Evolutionary conservation across 2,797 vertebrate species (phyloP).

Genomic region (Gallinago stenura): DNA sequence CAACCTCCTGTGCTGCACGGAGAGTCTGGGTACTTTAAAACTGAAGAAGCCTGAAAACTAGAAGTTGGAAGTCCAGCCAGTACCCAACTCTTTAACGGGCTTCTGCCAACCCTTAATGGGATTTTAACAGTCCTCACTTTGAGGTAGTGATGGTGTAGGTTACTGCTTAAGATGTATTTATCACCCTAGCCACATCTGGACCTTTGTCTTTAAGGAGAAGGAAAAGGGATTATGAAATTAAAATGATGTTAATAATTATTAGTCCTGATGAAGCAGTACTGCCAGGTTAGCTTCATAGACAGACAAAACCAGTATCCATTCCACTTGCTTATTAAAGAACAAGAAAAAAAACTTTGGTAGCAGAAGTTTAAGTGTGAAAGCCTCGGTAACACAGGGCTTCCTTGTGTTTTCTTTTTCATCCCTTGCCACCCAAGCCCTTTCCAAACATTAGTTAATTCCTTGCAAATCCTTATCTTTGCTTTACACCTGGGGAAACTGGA

Average conservation of each 20-base stretch:
- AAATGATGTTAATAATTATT: background rate
- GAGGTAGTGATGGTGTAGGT: background rate
- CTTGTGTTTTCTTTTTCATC: background rate
- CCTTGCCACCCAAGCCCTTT: background rate
- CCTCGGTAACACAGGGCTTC: background rate
- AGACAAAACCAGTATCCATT: background rate
- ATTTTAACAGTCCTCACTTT: background rate
- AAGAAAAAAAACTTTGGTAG: background rate
- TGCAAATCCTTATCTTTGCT: slow-evolving; percentile 12
- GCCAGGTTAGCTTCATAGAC: background rate
- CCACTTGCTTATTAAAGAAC: background rate
- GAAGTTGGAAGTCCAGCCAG: background rate
- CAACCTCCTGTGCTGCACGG: background rate
- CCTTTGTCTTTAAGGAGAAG: background rate
- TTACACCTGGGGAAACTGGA: background rate
- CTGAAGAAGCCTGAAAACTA: background rate
- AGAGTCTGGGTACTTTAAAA: background rate
- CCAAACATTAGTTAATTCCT: background rate
- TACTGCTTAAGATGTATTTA: background rate
- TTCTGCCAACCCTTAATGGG: background rate
- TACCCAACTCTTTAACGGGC: background rate
- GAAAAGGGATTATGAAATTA: background rate
- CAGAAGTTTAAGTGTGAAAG: background rate
- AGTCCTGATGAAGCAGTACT: background rate
- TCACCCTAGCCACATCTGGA: background rate